Evolutionary conservation across 2,797 vertebrate species (phyloP).

Genomic region (Clamator glandarius): DNA sequence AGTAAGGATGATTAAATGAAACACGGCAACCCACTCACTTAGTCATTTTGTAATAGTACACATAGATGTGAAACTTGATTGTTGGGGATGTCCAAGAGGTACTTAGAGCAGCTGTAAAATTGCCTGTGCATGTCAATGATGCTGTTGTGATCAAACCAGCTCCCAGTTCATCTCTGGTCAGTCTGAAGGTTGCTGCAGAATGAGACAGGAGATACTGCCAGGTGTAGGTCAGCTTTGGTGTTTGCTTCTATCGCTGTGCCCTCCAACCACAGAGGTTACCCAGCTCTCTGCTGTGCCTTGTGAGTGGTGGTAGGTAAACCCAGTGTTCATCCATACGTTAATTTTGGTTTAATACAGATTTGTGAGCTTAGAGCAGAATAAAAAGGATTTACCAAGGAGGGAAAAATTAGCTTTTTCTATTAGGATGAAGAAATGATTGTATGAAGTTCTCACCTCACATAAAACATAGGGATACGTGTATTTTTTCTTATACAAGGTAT

Average conservation of each 20-base stretch:
- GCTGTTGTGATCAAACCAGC: neutral
- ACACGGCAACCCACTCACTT: neutral
- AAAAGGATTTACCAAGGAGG: neutral
- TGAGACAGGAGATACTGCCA: neutral
- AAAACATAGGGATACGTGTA: neutral
- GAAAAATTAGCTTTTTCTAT: neutral
- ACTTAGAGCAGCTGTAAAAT: neutral
- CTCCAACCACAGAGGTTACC: rapidly evolving
- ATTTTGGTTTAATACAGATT: neutral
- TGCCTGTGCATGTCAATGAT: rapidly evolving
- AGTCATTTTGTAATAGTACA: neutral
- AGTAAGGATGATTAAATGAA: neutral
- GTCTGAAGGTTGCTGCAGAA: neutral
- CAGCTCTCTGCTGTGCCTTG: neutral
- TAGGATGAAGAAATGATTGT: neutral
- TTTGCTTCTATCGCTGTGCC: neutral
- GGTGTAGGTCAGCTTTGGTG: neutral
- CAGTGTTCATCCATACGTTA: rapidly evolving
- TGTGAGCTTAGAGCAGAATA: neutral
- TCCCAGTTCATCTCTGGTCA: neutral
- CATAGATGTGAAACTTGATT: neutral
- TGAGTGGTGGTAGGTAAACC: rapidly evolving
- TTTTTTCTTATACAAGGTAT: neutral
- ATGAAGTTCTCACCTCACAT: neutral
- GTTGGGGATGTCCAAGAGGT: neutral